Conservation (phyloP, 2,888 invertebrate species). For the Lampropteryx suffumata region DNA sequence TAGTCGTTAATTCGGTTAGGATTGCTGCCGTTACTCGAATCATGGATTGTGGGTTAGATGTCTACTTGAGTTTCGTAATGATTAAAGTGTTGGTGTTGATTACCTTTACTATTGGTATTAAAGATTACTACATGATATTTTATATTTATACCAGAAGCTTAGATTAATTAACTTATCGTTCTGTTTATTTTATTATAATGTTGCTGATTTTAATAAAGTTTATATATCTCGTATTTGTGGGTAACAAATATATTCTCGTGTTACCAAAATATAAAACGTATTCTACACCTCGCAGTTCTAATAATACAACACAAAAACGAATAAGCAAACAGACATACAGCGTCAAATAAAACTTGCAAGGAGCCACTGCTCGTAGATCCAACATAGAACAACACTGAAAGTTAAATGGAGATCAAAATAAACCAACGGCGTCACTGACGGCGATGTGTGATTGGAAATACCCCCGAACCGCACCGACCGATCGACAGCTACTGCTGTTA, state of each 20-base stretch:
- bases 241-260: too few relatives aligned
- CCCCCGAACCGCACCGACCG: conserved; percentile 12
- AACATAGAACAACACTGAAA: conserved; percentile 10
- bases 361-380: conserved; percentile 5
- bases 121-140: neutral
- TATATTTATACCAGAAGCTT: too few relatives aligned
- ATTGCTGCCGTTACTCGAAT: conserved; percentile 10
- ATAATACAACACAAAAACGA: neutral
- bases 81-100: conserved; percentile 5
- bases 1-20: conserved; percentile 14
- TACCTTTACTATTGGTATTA: neutral
- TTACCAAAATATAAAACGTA: too few relatives aligned
- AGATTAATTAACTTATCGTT: too few relatives aligned
- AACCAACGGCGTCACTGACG: conserved; percentile 13
- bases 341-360: conserved; percentile 10
- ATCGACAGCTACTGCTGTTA: too few relatives aligned
- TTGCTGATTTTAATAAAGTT: too few relatives aligned
- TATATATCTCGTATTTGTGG: too few relatives aligned
- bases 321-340: conserved; percentile 1
- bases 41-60: neutral
- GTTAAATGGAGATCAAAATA: conserved; percentile 22
- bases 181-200: too few relatives aligned
- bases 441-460: conserved; percentile 20
- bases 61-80: conserved; percentile 6
- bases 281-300: neutral